Evolutionary conservation across 2,113 vertebrate genomes (phyloP).

Genomic region (Lethenteron reissneri): DNA sequence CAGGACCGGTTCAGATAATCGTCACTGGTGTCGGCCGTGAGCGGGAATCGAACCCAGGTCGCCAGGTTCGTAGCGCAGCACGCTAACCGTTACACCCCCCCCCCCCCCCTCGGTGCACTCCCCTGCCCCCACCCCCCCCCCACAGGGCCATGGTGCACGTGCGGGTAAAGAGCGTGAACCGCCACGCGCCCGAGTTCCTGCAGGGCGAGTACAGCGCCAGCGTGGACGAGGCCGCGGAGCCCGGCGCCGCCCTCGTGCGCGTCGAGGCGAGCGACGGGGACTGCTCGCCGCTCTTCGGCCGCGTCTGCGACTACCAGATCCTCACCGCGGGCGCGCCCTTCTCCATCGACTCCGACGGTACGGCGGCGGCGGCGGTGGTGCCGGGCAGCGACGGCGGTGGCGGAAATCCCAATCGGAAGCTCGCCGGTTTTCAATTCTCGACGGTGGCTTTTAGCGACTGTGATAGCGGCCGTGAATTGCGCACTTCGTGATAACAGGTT

Average conservation of each 20-base stretch:
- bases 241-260: constrained; percentile 40
- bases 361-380: constrained; percentile 13
- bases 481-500: not conserved
- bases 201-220: constrained; percentile 88
- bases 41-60: too few relatives aligned
- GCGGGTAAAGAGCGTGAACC: constrained; percentile 85
- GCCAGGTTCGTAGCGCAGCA: too few relatives aligned
- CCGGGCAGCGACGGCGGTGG: too few relatives aligned
- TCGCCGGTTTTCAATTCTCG: too few relatives aligned
- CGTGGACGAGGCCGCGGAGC: constrained; percentile 47
- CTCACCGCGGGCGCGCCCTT: constrained; percentile 79
- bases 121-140: too few relatives aligned
- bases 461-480: not conserved
- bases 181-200: constrained; percentile 74
- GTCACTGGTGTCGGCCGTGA: too few relatives aligned
- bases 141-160: constrained; percentile 77
- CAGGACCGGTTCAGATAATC: too few relatives aligned
- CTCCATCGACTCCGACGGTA: constrained; percentile 71
- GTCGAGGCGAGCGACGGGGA: constrained; percentile 85
- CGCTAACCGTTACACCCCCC: too few relatives aligned
- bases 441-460: too few relatives aligned
- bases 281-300: constrained; percentile 94
- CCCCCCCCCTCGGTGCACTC: too few relatives aligned
- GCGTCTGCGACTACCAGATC: constrained; percentile 89
- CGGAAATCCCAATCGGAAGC: too few relatives aligned